Evolutionary conservation across 2,113 vertebrate species (phyloP).

Genomic region (Pygoscelis antarcticus): DNA sequence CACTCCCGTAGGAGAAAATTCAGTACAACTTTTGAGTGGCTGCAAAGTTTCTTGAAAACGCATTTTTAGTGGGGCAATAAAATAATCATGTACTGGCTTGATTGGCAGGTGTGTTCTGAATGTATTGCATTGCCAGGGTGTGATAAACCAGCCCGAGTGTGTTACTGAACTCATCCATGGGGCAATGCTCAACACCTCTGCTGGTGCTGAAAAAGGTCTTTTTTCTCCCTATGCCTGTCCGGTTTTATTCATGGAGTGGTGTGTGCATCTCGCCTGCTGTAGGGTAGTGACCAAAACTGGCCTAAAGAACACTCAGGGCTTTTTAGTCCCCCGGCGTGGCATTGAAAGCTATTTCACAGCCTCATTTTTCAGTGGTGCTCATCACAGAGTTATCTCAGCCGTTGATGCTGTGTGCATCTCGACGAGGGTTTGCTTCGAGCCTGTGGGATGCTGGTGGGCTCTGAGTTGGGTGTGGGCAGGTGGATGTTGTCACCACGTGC

Average conservation of each 20-base stretch:
- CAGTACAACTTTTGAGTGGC: neutral
- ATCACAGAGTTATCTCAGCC: rapidly evolving
- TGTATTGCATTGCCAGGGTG: rapidly evolving
- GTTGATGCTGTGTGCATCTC: rapidly evolving
- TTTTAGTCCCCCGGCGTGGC: rapidly evolving
- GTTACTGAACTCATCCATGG: rapidly evolving
- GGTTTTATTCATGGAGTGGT: neutral
- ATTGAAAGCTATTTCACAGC: neutral
- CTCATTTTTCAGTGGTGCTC: neutral
- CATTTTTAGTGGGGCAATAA: neutral
- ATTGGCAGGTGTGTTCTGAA: rapidly evolving
- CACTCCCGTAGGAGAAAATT: neutral
- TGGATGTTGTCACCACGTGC: rapidly evolving
- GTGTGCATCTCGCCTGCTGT: rapidly evolving
- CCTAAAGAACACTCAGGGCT: neutral
- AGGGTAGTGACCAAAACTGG: neutral
- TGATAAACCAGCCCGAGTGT: rapidly evolving
- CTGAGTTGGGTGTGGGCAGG: neutral
- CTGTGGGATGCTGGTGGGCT: neutral
- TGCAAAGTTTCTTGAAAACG: neutral
- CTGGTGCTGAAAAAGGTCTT: too few relatives aligned
- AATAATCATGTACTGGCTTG: rapidly evolving
- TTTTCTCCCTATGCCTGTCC: rapidly evolving
- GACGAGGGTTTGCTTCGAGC: rapidly evolving
- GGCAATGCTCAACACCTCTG: neutral